Evolutionary conservation across 2,888 invertebrate species (phyloP).

Genomic region (Leptinotarsa haldemani): DNA sequence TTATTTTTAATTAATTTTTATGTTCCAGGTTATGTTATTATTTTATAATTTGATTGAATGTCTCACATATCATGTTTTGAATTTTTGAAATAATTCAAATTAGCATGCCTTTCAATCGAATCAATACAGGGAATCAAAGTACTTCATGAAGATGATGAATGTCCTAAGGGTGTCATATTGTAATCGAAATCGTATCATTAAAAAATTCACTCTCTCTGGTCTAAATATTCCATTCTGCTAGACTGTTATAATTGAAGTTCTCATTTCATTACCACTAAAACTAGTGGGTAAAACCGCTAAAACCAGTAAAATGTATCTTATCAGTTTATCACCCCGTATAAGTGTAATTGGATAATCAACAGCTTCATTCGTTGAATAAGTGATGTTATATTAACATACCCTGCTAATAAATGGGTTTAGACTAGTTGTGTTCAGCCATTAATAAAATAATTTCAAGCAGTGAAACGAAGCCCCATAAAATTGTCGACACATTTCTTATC

Average conservation of each 20-base stretch:
- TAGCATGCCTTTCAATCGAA: not conserved
- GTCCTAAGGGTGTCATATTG: conserved; percentile 11
- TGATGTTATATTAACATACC: conserved; percentile 40
- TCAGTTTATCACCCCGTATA: conserved; percentile 21
- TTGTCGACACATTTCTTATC: conserved; percentile 54
- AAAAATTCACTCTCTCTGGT: not conserved
- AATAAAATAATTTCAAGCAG: conserved; percentile 43
- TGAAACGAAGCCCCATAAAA: conserved; percentile 50
- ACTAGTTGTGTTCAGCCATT: conserved; percentile 43
- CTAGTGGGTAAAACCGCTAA: no score
- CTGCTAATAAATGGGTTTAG: conserved; percentile 34
- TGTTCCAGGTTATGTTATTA: conserved; percentile 39
- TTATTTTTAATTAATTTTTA: conserved; percentile 40
- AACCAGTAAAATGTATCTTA: not conserved
- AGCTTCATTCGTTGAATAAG: conserved; percentile 37
- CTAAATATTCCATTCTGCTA: no score
- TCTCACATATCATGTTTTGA: not conserved
- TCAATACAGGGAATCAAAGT: conserved; percentile 11
- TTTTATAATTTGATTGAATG: conserved; percentile 28
- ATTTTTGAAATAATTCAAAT: not conserved
- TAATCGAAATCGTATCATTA: not conserved
- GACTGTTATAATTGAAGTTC: no score
- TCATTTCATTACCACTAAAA: not conserved
- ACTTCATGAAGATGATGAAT: conserved; percentile 8
- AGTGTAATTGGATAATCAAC: conserved; percentile 30